Conservation (phyloP, 2,888 invertebrate species). For the Folsomia manolachei region DNA sequence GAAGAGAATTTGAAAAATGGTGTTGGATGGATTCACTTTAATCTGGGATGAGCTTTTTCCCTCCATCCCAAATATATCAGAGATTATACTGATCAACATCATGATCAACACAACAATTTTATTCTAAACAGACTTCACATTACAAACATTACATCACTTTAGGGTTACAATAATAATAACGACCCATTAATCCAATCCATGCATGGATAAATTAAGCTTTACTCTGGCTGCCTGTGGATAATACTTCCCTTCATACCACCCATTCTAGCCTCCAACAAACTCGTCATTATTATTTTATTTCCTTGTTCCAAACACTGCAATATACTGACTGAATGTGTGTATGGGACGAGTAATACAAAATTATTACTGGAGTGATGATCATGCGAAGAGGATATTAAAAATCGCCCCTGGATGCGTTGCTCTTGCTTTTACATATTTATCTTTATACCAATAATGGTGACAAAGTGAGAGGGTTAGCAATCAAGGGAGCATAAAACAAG, state of each 20-base stretch:
- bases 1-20: background rate
- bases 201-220: no score
- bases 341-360: background rate
- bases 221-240: no score
- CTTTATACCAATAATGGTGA: background rate
- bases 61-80: no score
- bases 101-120: background rate
- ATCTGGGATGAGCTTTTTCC: background rate
- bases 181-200: background rate
- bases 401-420: conserved; percentile 13
- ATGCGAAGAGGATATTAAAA: conserved; percentile 11
- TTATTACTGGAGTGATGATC: background rate
- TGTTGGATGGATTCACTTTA: background rate
- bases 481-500: background rate
- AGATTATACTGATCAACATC: no score
- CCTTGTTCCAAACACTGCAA: no score
- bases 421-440: no score
- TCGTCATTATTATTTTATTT: background rate
- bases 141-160: background rate
- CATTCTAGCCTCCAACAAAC: no score
- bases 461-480: background rate
- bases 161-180: background rate
- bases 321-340: background rate
- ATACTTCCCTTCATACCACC: no score
- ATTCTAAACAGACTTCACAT: background rate